These are phyloP conservation scores for Crambe crambe DNA, from an alignment of 37 sponge, comb jelly and placozoan genomes.

Conservation along the genomic window DNA sequence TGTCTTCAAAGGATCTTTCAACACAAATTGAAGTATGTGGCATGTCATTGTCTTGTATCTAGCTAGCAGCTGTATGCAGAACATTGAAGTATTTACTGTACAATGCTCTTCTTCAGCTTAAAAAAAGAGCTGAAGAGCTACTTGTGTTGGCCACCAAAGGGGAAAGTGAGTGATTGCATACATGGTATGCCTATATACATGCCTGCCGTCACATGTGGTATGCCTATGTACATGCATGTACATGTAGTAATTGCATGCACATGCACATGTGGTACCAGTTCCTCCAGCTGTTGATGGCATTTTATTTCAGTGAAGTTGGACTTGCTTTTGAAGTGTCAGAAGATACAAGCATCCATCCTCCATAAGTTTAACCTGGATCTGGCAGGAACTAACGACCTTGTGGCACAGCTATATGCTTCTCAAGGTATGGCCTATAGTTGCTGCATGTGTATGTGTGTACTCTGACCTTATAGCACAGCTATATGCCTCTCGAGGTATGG, in stretches of 20 bases:
- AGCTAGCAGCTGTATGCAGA: no score
- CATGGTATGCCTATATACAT: no score
- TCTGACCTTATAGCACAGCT: not conserved
- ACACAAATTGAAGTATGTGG: not conserved
- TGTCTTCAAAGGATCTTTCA: not conserved
- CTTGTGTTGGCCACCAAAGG: not conserved
- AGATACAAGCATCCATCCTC: conserved; percentile 22
- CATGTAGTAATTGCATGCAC: no score
- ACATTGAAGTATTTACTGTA: not conserved
- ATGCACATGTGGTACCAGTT: no score
- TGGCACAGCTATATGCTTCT: conserved; percentile 41
- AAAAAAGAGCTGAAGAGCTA: not conserved
- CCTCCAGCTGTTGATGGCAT: no score
- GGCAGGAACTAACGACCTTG: conserved; percentile 37
- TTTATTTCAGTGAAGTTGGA: conserved; percentile 4
- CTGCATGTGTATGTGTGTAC: no score
- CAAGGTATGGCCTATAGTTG: conserved; percentile 49
- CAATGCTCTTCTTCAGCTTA: not conserved
- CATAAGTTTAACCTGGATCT: conserved; percentile 50
- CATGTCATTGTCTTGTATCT: no score
- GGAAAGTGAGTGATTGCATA: no score
- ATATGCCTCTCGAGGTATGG: no score
- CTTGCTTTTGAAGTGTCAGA: conserved; percentile 45
- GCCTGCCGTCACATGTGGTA: no score
- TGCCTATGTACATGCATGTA: no score